phyloP scores from a whole-genome alignment of 2,888 invertebrate species.

The Tachina lurida region DNA sequence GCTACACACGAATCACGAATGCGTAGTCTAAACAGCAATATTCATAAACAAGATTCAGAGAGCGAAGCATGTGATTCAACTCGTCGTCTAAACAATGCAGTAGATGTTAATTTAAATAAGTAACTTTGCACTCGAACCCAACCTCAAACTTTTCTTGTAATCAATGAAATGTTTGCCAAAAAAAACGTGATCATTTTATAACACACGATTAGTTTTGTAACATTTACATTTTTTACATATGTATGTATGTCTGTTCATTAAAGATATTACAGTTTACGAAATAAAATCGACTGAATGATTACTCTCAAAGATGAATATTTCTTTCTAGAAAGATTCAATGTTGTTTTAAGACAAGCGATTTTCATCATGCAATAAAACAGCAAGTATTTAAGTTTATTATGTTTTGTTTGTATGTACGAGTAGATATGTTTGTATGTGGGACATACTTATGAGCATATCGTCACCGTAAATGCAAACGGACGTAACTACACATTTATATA shows the following conservation, averaged over 20 bases:
- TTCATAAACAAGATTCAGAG: no score
- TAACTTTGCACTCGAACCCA: background rate
- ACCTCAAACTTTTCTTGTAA: slow-evolving; percentile 30
- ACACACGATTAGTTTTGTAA: background rate
- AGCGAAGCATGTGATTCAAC: no score
- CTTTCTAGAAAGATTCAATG: slow-evolving; percentile 33
- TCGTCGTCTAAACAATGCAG: no score
- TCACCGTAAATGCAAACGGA: no score
- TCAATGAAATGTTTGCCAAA: slow-evolving; percentile 16
- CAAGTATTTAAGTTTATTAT: slow-evolving; percentile 13
- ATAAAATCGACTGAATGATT: background rate
- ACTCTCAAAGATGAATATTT: background rate
- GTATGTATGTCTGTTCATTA: no score
- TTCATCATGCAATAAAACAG: background rate
- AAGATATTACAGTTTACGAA: background rate
- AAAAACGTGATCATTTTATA: slow-evolving; percentile 24
- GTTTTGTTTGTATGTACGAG: no score
- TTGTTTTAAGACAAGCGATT: slow-evolving; percentile 8
- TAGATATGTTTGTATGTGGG: no score
- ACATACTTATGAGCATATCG: no score
- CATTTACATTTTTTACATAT: no score
- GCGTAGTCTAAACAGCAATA: no score
- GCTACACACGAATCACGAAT: no score
- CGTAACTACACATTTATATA: no score
- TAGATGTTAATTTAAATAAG: background rate